Evolutionary conservation across 1,140 invertebrate species (phyloP).

Genomic region (Papilio machaon): DNA sequence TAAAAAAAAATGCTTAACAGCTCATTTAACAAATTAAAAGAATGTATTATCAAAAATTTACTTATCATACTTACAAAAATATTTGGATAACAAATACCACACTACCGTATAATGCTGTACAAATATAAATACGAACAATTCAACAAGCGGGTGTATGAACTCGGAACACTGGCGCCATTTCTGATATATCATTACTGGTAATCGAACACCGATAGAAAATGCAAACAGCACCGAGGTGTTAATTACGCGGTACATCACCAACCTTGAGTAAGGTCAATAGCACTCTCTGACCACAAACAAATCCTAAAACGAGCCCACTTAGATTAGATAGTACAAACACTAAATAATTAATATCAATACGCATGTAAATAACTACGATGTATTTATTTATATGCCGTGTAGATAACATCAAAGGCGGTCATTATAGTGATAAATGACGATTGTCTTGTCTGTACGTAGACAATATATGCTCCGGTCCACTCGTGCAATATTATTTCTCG

Average conservation of each 20-base stretch:
- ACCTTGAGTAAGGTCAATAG: conserved; percentile 69
- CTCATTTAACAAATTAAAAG: not conserved
- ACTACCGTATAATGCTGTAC: conserved; percentile 5
- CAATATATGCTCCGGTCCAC: conserved; percentile 73
- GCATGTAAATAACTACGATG: conserved; percentile 50
- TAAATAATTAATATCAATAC: conserved; percentile 31
- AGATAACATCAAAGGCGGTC: conserved; percentile 79
- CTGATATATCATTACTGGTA: conserved; percentile 49
- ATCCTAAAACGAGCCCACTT: conserved; percentile 26
- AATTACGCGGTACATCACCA: conserved; percentile 55
- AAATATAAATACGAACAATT: conserved; percentile 15
- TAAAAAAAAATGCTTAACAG: not conserved
- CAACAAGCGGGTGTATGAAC: not conserved
- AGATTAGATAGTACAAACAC: conserved; percentile 25
- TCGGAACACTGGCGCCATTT: conserved; percentile 51
- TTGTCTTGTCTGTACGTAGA: conserved; percentile 74
- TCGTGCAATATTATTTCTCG: conserved; percentile 75
- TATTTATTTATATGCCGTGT: conserved; percentile 61
- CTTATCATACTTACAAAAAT: not conserved
- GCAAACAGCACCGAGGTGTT: conserved; percentile 53
- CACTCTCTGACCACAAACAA: conserved; percentile 51
- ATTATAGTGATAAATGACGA: conserved; percentile 78
- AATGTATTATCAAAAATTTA: conserved; percentile 3
- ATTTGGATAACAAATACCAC: not conserved
- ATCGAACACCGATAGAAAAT: conserved; percentile 49